phyloP scores from a whole-genome alignment of 1,140 invertebrate genomes.

The Dysdera silvatica region DNA sequence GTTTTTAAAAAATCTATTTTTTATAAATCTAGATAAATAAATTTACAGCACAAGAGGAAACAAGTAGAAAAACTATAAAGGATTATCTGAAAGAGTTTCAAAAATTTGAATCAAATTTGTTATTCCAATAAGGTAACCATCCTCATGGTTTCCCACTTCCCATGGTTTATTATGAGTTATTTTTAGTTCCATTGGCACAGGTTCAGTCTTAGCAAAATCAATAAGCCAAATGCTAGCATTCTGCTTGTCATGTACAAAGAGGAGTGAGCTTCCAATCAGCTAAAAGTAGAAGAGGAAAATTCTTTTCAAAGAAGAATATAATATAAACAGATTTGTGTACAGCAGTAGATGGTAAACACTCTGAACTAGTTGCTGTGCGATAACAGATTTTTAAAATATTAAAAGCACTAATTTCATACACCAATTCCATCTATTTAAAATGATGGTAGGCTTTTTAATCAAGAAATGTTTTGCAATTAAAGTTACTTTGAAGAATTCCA shows the following conservation, averaged over 20 bases:
- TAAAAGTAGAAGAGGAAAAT: conserved; percentile 43
- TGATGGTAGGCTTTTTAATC: no score
- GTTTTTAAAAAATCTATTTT: no score
- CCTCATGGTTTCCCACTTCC: conserved; percentile 95
- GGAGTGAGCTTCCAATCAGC: conserved; percentile 90
- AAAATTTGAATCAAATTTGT: conserved; percentile 62
- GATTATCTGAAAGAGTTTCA: background rate
- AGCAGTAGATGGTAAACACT: background rate
- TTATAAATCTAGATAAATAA: background rate
- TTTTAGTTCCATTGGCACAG: conserved; percentile 60
- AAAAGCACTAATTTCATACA: no score
- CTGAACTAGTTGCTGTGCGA: background rate
- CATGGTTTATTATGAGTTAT: conserved; percentile 77
- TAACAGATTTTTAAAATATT: no score
- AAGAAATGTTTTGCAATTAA: no score
- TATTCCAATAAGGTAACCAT: conserved; percentile 82
- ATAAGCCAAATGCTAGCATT: conserved; percentile 93
- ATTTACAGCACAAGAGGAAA: background rate
- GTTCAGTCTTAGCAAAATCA: conserved; percentile 93
- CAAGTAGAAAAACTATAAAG: background rate
- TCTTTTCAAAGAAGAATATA: background rate
- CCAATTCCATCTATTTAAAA: no score
- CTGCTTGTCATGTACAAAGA: conserved; percentile 87
- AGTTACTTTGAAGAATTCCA: no score
- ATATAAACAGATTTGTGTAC: background rate